Percentiles rank a stretch among this genome's conserved stretches.
Conservation (phyloP, 2,113 vertebrate genomes). For the Condylura cristata region DNA sequence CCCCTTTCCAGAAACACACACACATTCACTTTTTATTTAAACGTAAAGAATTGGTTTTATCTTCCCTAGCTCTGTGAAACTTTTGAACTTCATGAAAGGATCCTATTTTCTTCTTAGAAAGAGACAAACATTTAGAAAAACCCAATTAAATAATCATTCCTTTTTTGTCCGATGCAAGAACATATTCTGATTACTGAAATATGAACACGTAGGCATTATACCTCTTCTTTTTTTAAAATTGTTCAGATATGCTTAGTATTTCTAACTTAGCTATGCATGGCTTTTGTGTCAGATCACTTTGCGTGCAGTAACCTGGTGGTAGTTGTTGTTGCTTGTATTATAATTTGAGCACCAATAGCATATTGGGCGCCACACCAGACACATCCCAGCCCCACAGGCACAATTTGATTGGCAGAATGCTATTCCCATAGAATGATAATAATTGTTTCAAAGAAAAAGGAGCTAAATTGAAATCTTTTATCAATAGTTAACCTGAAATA, state of each 20-base stretch:
- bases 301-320: slow-evolving; percentile 53
- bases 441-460: slow-evolving; percentile 55
- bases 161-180: slow-evolving; percentile 36
- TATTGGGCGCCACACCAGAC: slow-evolving; percentile 34
- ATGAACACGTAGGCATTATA: background rate
- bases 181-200: slow-evolving; percentile 49
- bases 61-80: slow-evolving; percentile 7
- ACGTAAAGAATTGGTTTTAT: slow-evolving; percentile 16
- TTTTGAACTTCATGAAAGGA: slow-evolving; percentile 4
- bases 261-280: slow-evolving; percentile 8
- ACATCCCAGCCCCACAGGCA: slow-evolving; percentile 50
- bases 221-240: slow-evolving; percentile 34
- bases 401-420: slow-evolving; percentile 52
- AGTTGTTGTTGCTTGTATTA: slow-evolving; percentile 61
- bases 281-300: slow-evolving; percentile 59
- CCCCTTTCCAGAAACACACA: background rate
- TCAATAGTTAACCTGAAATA: slow-evolving; percentile 54
- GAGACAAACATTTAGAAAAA: slow-evolving; percentile 34
- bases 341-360: slow-evolving; percentile 45
- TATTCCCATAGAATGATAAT: slow-evolving; percentile 53
- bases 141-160: background rate
- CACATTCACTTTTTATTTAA: background rate
- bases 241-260: slow-evolving; percentile 31
- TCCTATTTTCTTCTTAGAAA: slow-evolving; percentile 28
- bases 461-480: slow-evolving; percentile 48